Base-by-base conservation (phyloP, 2,888 invertebrate species). In the Magallana nippona region DNA sequence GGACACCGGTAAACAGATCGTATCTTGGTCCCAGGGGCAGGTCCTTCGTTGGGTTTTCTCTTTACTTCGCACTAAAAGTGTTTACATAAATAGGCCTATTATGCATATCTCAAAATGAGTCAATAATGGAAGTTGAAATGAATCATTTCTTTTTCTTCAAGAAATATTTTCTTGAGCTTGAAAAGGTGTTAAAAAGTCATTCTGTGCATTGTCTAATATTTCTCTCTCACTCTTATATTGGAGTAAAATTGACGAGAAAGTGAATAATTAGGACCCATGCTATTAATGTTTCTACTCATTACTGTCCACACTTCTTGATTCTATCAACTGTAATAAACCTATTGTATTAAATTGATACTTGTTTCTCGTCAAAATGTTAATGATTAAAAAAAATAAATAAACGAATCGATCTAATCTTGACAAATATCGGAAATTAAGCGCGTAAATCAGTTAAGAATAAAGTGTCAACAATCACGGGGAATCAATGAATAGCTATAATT, bases 361-460 rank as follows among this genome's bases (percentile, higher is more conserved):
- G 32, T 32, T 71, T 71, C 71, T 71, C 71, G 22, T 71, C 32
- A 71, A 71, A 71, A 27, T 22, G 27, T 71, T 27, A 44, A 44
- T 44, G 44, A 27, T 71, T 71, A 27, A 27, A 5, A 15, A 19
- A 2, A 27, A 15, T 71, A 27, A 71, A 27, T 71, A 71, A 71
- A 27, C 32, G 15, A 71, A 71, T 27, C 71, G 71, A 71, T 71
- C 32, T 71, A 71, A 71, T 71, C 71, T 71, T 71, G 71, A 71
- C 71, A 71, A 27, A 27, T 27, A 71, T 71, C 22, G 71, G 71
- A 71, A 71, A 71, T 71, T 71, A 27, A 71, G 32, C 71, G 32
- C 32, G 71, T 71, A 71, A 71, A 71, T 71, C 27, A 71, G 71
- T 32, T 22, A 27, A 22, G 15, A 71, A 27, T 15, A 71, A 71